Percentiles rank a stretch among this genome's conserved stretches.
Conservation (phyloP, 2,797 vertebrate species). For the Taenioides sp. region DNA sequence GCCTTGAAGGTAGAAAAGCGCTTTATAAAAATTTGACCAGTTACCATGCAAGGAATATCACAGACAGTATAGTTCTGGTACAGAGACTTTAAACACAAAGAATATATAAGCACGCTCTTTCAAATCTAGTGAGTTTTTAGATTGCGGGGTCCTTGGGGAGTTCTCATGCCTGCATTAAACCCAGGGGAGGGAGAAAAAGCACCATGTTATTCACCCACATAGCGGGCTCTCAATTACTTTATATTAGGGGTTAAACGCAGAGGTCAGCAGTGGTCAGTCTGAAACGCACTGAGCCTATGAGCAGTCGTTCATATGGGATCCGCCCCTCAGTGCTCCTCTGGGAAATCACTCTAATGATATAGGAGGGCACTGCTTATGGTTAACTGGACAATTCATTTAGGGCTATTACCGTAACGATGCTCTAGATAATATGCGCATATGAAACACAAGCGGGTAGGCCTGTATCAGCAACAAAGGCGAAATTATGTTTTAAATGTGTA, state of each 20-base stretch:
- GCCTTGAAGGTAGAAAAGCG: no score
- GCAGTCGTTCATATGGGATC: not conserved
- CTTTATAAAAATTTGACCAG: no score
- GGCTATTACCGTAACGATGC: not conserved
- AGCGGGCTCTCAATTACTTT: not conserved
- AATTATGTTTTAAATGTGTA: not conserved
- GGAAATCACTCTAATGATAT: not conserved
- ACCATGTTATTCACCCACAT: not conserved
- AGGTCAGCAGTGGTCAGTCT: not conserved
- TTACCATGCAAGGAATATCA: no score
- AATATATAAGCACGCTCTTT: not conserved
- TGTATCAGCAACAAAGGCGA: not conserved
- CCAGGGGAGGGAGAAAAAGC: not conserved
- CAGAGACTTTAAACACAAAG: not conserved
- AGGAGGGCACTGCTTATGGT: not conserved
- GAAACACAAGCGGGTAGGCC: not conserved
- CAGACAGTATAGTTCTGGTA: no score
- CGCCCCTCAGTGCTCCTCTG: not conserved
- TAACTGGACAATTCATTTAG: slow-evolving; percentile 1
- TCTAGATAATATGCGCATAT: not conserved
- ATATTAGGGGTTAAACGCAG: not conserved
- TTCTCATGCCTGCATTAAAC: not conserved
- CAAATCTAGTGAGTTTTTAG: not conserved
- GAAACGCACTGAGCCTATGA: not conserved
- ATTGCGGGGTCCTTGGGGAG: not conserved